Conservation (phyloP, 2,113 vertebrate species). For the Gadus chalcogrammus region DNA sequence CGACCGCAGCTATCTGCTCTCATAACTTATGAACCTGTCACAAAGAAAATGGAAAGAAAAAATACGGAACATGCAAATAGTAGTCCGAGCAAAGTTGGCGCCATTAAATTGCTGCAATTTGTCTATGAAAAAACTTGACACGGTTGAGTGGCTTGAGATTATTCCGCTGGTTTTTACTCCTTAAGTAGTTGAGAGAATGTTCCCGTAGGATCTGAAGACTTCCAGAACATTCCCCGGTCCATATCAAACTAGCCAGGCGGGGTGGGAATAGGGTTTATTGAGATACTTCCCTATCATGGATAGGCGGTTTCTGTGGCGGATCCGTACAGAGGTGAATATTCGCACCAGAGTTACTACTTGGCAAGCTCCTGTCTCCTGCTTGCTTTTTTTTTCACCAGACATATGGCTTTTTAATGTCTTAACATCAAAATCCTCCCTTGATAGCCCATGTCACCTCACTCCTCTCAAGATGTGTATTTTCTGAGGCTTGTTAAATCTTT, state of each 20-base stretch:
- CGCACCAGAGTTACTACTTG: no score
- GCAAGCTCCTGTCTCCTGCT: no score
- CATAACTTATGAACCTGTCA: not conserved
- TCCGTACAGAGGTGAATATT: no score
- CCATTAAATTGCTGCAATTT: not conserved
- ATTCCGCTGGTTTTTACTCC: not conserved
- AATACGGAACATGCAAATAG: not conserved
- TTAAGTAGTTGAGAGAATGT: not conserved
- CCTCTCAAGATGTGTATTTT: no score
- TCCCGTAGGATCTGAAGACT: not conserved
- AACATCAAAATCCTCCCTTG: no score
- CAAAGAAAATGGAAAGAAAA: not conserved
- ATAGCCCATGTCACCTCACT: no score
- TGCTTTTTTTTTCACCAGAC: no score
- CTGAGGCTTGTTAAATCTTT: not conserved
- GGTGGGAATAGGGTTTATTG: no score
- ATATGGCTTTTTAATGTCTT: no score
- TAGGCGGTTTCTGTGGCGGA: no score
- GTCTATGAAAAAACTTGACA: not conserved
- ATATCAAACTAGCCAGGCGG: not conserved
- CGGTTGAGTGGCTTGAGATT: not conserved
- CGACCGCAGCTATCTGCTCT: not conserved
- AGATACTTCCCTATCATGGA: no score
- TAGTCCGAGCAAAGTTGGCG: not conserved
- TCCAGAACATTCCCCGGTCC: not conserved